Base-by-base conservation (phyloP, 2,797 vertebrate species). In the Nannoperca obscura region DNA sequence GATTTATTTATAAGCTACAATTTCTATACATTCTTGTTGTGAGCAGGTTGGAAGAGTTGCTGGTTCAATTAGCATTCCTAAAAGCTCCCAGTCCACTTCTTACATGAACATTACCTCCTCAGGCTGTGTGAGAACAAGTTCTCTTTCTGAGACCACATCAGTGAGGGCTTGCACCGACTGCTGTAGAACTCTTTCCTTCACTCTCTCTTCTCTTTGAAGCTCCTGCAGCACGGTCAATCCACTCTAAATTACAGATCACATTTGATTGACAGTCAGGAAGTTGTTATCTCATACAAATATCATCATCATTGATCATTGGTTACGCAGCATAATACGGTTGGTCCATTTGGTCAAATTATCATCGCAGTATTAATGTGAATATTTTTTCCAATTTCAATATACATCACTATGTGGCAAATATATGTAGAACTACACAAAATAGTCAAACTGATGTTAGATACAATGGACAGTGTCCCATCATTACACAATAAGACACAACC, bases 161-260 rank as follows among this genome's bases (percentile, higher is more conserved):
- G 89, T 82, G 17, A 99, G 93, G 58, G 93, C 94, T 82, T 84
- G 92, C 60, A 95, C 93, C 15, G 97, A 96, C 82, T 96, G 94
- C 84, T 91, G 89, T 30, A 98, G 73, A 67, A 99, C 91, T 71
- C 84, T 92, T 55, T 96, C 95, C 89, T 97, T 97, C 85, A 96
- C 89, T 69, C 80, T 50, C 76, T 93, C 81, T 86, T 97, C 95
- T 61, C 94, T 86, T 70, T 95, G 93, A 54, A 98, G 92, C 59
- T 97, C 94, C 90, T 88, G 92, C 81, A 98, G 87, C 73, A 89
- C 94, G 30, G 85, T 82, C 84, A 94, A 83, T 67, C 96, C 96
- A 67, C 93, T 95, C 98, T 99, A 82, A 71, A 82, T 63, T 34
- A 88, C 42, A 86, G 57, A 75, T 62, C 11, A 68, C 1, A 80